A percentile compares a stretch with the other conserved stretches of the same genome.
phyloP scores from a whole-genome alignment of 2,113 vertebrate species.

The Bujurquina vittata region DNA sequence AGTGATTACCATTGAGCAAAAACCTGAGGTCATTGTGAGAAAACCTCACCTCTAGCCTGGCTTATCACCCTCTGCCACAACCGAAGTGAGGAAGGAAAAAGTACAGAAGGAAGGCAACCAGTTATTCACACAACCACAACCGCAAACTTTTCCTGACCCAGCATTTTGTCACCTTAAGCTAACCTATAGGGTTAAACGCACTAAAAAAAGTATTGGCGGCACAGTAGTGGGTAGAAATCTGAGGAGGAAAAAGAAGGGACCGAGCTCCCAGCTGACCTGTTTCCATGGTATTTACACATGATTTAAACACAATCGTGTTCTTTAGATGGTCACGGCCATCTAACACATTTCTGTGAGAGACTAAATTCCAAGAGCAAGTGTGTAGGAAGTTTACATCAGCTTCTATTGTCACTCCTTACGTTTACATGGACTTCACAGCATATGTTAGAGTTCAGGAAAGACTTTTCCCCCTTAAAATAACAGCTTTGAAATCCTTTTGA shows the following conservation, averaged over 20 bases:
- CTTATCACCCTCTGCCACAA: too few species aligned
- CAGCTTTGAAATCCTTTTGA: neutral
- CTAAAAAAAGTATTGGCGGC: too few species aligned
- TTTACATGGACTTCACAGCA: neutral
- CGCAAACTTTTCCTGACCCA: neutral
- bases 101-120: neutral
- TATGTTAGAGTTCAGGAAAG: neutral
- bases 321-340: neutral
- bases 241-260: accelerated
- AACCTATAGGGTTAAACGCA: too few species aligned
- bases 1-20: too few species aligned
- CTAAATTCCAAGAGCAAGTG: neutral
- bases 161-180: too few species aligned
- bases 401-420: neutral
- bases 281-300: neutral
- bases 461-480: neutral
- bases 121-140: neutral
- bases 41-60: too few species aligned
- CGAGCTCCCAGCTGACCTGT: neutral
- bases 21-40: too few species aligned
- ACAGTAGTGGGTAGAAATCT: too few species aligned
- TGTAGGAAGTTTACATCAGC: neutral
- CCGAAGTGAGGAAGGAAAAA: neutral
- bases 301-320: neutral
- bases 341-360: neutral